A percentile compares a stretch with the other conserved stretches of the same genome.
Evolutionary conservation across 2,113 vertebrate species (phyloP).

Genomic region (Aramus guarauna): DNA sequence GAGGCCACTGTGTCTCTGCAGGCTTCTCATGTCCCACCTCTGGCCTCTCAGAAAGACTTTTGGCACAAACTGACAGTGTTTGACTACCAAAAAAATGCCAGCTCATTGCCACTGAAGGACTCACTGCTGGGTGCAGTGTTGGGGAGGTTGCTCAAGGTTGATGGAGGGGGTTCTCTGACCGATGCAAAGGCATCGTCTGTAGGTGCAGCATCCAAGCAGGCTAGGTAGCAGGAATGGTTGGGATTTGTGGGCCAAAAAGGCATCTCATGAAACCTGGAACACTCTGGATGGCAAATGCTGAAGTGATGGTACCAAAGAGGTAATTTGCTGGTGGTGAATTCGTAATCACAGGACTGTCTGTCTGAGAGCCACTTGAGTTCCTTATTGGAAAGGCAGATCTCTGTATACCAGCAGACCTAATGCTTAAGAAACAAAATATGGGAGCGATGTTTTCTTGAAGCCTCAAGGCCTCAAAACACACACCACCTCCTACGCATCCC

Average conservation of each 20-base stretch:
- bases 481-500: not conserved
- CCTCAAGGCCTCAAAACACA: not conserved
- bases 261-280: not conserved
- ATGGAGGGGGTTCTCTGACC: not conserved
- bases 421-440: not conserved
- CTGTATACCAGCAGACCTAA: not conserved
- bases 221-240: not conserved
- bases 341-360: not conserved
- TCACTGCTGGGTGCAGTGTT: not conserved
- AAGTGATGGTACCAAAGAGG: not conserved
- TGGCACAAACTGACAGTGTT: not conserved
- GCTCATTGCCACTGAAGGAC: not conserved
- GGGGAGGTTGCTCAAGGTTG: not conserved
- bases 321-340: not conserved
- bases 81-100: not conserved
- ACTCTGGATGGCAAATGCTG: not conserved
- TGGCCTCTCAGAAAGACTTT: not conserved
- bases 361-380: not conserved
- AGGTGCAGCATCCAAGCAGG: not conserved
- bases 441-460: not conserved
- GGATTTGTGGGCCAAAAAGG: not conserved
- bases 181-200: fast-evolving
- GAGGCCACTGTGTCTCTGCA: not conserved
- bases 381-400: not conserved
- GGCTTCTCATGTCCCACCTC: not conserved